Conservation (phyloP, 1,140 invertebrate genomes). For the Neodiprion pinetum region DNA sequence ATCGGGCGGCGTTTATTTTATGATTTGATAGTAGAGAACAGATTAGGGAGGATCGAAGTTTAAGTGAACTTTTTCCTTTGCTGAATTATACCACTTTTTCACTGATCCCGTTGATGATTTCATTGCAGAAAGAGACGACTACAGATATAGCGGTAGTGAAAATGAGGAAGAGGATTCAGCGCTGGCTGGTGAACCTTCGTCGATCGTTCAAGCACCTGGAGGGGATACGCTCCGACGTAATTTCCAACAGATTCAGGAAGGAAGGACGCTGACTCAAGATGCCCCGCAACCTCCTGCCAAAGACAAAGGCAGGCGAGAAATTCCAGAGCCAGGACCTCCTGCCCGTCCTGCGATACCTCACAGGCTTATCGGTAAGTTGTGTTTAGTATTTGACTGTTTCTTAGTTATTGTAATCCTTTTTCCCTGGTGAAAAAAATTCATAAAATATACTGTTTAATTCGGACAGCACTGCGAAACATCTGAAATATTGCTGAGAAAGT, state of each 20-base stretch:
- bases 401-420: not conserved
- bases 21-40: too few relatives aligned
- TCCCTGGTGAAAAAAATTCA: constrained; percentile 9
- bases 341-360: constrained; percentile 85
- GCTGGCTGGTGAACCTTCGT: constrained; percentile 86
- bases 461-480: too few relatives aligned
- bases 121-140: constrained; percentile 75
- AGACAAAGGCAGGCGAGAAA: constrained; percentile 63
- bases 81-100: not conserved
- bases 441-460: constrained; percentile 17
- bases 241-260: constrained; percentile 97
- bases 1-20: too few relatives aligned
- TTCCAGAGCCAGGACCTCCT: constrained; percentile 82
- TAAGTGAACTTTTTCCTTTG: not conserved
- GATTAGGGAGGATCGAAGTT: too few relatives aligned
- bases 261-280: constrained; percentile 70
- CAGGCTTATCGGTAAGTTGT: constrained; percentile 75
- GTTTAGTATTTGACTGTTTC: not conserved
- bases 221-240: constrained; percentile 92
- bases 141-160: constrained; percentile 86
- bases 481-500: constrained; percentile 28
- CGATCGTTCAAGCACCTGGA: constrained; percentile 87
- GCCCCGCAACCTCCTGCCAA: constrained; percentile 61
- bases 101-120: not conserved
- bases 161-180: constrained; percentile 88